phyloP scores from a whole-genome alignment of 2,888 invertebrate genomes.

The Drosophila kuntzei region DNA sequence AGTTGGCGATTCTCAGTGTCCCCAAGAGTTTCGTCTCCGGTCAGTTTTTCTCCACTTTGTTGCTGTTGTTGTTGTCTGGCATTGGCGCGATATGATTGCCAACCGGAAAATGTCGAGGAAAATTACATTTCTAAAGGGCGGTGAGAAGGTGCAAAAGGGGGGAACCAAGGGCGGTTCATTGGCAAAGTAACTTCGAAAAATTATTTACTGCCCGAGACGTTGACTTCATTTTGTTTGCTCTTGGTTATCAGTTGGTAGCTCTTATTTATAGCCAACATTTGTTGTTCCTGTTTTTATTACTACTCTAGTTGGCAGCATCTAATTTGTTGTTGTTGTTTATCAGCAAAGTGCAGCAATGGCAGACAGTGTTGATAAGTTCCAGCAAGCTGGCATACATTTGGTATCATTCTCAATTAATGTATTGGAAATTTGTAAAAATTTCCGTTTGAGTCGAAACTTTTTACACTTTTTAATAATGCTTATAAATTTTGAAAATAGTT shows the following conservation, averaged over 20 bases:
- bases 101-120: constrained; percentile 79
- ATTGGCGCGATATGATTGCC: constrained; percentile 80
- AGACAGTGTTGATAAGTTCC: constrained; percentile 21
- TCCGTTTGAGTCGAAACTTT: background rate
- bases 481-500: no score
- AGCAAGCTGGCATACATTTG: constrained; percentile 14
- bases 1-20: constrained; percentile 52
- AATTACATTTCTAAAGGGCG: constrained; percentile 73
- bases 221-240: constrained; percentile 71
- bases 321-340: constrained; percentile 71
- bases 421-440: background rate
- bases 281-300: constrained; percentile 38
- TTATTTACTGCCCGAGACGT: constrained; percentile 76
- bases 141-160: constrained; percentile 36
- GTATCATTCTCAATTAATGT: background rate
- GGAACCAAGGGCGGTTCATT: constrained; percentile 7
- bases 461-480: no score
- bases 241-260: constrained; percentile 67
- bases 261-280: constrained; percentile 67
- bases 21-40: constrained; percentile 58
- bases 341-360: constrained; percentile 55
- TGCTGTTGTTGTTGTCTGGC: constrained; percentile 64
- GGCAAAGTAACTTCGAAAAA: constrained; percentile 67
- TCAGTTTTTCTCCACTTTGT: constrained; percentile 37
- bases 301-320: constrained; percentile 46